phyloP scores from a whole-genome alignment of 1,140 invertebrate genomes.

The Maniola jurtina region DNA sequence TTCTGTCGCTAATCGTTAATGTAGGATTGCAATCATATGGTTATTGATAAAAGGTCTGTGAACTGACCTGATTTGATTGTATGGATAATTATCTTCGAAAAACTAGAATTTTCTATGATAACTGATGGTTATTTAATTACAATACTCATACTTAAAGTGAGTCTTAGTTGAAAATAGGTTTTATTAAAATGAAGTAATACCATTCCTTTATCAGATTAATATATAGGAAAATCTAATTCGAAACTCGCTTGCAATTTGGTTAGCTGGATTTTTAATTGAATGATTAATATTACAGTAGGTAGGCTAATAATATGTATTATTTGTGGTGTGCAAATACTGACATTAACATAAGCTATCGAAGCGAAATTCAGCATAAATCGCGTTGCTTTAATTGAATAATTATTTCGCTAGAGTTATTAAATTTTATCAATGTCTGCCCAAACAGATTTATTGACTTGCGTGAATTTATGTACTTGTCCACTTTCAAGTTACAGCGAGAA shows the following conservation, averaged over 20 bases:
- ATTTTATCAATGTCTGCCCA: conserved; percentile 13
- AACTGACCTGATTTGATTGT: not conserved
- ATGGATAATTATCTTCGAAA: not conserved
- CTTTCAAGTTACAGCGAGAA: not conserved
- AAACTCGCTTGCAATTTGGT: too few species aligned
- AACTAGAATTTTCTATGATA: not conserved
- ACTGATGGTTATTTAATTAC: not conserved
- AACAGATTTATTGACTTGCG: conserved; percentile 8
- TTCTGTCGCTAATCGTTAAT: not conserved
- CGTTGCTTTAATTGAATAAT: conserved; percentile 15
- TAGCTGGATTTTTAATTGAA: too few species aligned
- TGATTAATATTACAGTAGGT: too few species aligned
- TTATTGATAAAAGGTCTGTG: not conserved
- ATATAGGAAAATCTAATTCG: not conserved
- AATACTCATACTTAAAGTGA: not conserved
- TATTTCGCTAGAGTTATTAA: conserved; percentile 9
- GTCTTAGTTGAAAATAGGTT: not conserved
- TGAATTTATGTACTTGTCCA: conserved; percentile 3
- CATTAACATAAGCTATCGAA: conserved; percentile 6
- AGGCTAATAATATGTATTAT: not conserved
- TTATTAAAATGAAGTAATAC: too few species aligned
- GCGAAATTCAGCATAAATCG: conserved; percentile 9
- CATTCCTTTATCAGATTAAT: too few species aligned
- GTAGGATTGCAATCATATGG: not conserved
- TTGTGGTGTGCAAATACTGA: not conserved